These are phyloP conservation scores for Lypha dubia DNA, from an alignment of 2,888 invertebrate species.

Conservation along the genomic window DNA sequence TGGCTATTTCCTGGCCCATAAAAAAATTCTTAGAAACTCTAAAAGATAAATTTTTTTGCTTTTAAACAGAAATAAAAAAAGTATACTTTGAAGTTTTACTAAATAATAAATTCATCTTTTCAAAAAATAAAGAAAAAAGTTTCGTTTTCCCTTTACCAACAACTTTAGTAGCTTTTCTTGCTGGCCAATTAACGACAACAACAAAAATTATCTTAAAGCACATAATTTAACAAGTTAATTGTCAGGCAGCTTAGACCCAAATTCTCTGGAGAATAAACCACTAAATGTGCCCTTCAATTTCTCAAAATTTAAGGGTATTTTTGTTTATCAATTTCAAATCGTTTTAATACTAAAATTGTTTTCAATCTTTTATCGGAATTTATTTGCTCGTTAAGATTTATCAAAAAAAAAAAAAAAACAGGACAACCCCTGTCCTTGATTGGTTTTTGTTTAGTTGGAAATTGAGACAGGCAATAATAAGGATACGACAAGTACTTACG, in stretches of 20 bases:
- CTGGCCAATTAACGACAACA: not conserved
- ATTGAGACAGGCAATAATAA: not conserved
- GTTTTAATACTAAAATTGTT: not conserved
- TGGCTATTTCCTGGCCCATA: not conserved
- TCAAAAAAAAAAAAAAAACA: not conserved
- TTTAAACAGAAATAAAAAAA: not conserved
- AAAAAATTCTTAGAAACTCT: not conserved
- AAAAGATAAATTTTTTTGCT: not conserved
- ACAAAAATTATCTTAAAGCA: not conserved
- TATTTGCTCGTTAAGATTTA: not conserved
- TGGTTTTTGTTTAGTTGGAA: not conserved
- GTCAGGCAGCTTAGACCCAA: not conserved
- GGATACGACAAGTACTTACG: conserved; percentile 86
- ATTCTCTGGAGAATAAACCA: not conserved
- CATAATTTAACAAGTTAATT: conserved; percentile 1
- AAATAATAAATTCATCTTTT: not conserved
- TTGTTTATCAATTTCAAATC: not conserved
- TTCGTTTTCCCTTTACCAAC: not conserved
- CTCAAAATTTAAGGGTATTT: not conserved
- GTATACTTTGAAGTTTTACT: conserved; percentile 1
- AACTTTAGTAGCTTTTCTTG: not conserved
- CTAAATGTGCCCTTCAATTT: not conserved
- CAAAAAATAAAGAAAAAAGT: not conserved
- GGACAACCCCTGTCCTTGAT: not conserved
- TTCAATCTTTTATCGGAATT: not conserved